A percentile compares a stretch with the other conserved stretches of the same genome.
Conservation (phyloP, 2,888 invertebrate genomes). For the Drosophila merina region DNA sequence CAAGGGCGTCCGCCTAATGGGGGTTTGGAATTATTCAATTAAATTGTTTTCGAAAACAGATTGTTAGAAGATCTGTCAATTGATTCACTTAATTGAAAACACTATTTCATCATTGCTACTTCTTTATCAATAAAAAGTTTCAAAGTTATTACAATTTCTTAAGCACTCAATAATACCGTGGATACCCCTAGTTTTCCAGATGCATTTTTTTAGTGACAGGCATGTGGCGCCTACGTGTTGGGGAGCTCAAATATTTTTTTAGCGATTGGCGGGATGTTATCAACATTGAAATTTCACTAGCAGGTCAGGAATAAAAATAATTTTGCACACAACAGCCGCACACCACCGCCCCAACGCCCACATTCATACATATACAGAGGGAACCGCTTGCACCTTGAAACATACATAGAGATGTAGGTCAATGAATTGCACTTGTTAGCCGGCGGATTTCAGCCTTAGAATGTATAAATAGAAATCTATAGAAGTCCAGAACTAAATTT, state of each 20-base stretch:
- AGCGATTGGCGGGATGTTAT: slow-evolving; percentile 33
- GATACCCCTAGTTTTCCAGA: neutral
- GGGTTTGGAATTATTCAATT: neutral
- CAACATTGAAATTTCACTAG: slow-evolving; percentile 39
- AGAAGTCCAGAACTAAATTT: slow-evolving; percentile 5
- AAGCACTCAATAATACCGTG: no score
- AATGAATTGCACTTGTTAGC: slow-evolving; percentile 39
- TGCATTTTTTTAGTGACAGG: slow-evolving; percentile 29
- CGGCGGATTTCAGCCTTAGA: slow-evolving; percentile 36
- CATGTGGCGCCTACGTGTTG: slow-evolving; percentile 41
- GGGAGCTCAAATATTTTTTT: slow-evolving; percentile 4
- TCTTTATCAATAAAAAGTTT: no score
- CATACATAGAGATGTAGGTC: slow-evolving; percentile 32
- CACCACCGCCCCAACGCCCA: slow-evolving; percentile 7
- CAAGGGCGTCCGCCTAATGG: slow-evolving; percentile 7
- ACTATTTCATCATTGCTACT: no score
- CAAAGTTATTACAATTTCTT: no score
- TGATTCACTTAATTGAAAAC: no score
- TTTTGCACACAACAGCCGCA: slow-evolving; percentile 21
- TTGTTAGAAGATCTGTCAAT: no score
- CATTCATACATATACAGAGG: neutral
- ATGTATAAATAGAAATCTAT: slow-evolving; percentile 8
- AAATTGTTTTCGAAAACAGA: neutral
- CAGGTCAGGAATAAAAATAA: slow-evolving; percentile 43
- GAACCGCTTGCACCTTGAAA: slow-evolving; percentile 3